A percentile compares a stretch with the other conserved stretches of the same genome.
phyloP scores from a whole-genome alignment of 2,797 vertebrate species.

The Gadopsis marmoratus region DNA sequence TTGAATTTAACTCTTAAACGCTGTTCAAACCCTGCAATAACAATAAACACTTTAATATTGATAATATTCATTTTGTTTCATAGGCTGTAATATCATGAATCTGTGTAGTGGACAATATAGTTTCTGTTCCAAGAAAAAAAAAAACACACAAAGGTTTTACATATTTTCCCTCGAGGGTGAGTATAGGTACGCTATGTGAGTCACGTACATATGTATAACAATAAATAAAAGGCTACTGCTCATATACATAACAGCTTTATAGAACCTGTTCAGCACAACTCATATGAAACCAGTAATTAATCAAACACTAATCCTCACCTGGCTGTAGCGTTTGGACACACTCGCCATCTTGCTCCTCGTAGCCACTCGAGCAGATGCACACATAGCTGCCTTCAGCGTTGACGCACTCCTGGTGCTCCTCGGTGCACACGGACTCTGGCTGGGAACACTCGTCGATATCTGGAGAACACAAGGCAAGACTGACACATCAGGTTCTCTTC shows the following conservation, averaged over 20 bases:
- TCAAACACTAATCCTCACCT: slow-evolving; percentile 53
- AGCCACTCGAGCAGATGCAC: slow-evolving; percentile 88
- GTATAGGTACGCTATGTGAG: too few species aligned
- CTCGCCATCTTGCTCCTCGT: slow-evolving; percentile 74
- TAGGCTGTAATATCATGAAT: not conserved
- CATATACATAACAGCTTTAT: not conserved
- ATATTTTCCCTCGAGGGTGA: too few species aligned
- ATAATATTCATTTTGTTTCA: not conserved
- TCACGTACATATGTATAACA: too few species aligned
- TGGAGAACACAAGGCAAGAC: slow-evolving; percentile 54
- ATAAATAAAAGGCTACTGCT: not conserved
- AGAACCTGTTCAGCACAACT: too few species aligned
- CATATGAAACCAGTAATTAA: not conserved
- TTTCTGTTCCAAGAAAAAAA: not conserved
- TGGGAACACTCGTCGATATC: slow-evolving; percentile 91
- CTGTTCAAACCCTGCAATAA: not conserved
- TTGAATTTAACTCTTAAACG: too few species aligned
- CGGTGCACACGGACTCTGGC: slow-evolving; percentile 79
- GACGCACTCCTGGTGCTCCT: slow-evolving; percentile 88
- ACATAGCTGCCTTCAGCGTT: slow-evolving; percentile 89
- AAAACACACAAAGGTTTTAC: too few species aligned
- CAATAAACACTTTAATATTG: not conserved
- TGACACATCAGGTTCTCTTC: not conserved
- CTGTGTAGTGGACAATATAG: not conserved
- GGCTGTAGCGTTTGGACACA: slow-evolving; percentile 60